A percentile compares a stretch with the other conserved stretches of the same genome.
These are phyloP conservation scores for Calliphora vomitoria DNA, from an alignment of 2,888 invertebrate species.

Conservation along the genomic window DNA sequence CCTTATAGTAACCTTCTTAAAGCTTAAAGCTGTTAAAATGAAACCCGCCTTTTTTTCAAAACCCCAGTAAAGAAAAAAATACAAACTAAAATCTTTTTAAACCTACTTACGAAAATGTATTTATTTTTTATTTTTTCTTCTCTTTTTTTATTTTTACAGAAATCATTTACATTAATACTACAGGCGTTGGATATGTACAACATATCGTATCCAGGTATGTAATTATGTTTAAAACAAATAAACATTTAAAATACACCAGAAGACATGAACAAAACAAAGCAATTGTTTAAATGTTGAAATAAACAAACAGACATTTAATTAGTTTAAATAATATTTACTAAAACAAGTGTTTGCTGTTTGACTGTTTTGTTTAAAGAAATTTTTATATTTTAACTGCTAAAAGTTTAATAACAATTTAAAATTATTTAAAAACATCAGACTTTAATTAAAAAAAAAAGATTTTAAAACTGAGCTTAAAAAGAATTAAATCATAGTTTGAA, in stretches of 20 bases:
- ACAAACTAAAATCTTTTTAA: constrained; percentile 11
- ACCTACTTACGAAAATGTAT: constrained; percentile 32
- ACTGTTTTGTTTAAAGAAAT: constrained; percentile 6
- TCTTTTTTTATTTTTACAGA: constrained; percentile 87
- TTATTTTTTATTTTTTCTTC: constrained; percentile 37
- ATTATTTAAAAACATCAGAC: constrained; percentile 4
- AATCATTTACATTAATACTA: constrained; percentile 96
- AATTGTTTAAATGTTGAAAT: constrained; percentile 39
- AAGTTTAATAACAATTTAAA: constrained; percentile 39
- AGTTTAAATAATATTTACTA: constrained; percentile 32
- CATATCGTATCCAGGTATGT: constrained; percentile 88
- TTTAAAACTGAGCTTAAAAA: neutral
- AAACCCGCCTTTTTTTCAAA: constrained; percentile 68
- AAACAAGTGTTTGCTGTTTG: constrained; percentile 41
- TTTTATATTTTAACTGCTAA: neutral
- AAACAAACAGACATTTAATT: constrained; percentile 59
- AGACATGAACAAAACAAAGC: neutral
- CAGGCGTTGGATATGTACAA: constrained; percentile 95
- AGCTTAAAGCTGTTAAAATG: constrained; percentile 54
- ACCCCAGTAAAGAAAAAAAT: neutral
- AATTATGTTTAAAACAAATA: constrained; percentile 54
- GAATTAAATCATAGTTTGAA: neutral
- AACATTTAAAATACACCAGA: neutral
- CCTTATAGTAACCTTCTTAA: constrained; percentile 72
- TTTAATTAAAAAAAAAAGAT: constrained; percentile 24